These are phyloP conservation scores for Psittacara wagleri DNA, from an alignment of 2,113 vertebrate species.

Conservation along the genomic window DNA sequence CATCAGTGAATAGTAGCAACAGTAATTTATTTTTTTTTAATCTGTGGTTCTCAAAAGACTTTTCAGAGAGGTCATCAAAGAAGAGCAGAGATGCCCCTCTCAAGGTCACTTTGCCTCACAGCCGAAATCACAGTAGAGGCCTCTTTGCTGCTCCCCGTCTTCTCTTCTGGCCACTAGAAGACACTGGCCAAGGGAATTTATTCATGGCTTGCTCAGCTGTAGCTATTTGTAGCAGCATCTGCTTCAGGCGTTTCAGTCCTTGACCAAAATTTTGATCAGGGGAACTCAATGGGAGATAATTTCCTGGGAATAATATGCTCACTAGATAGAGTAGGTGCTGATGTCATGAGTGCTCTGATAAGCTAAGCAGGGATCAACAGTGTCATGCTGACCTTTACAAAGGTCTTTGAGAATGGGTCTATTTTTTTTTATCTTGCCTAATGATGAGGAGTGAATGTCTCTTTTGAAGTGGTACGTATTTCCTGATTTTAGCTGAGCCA, in stretches of 20 bases:
- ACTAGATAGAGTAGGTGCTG: background rate
- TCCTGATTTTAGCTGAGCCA: background rate
- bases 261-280: accelerated
- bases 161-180: background rate
- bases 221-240: background rate
- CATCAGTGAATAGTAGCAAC: background rate
- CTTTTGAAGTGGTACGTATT: accelerated
- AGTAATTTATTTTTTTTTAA: background rate
- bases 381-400: background rate
- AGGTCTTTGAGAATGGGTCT: background rate
- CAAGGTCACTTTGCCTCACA: accelerated
- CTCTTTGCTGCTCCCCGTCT: accelerated
- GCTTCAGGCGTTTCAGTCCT: background rate
- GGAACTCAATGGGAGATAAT: background rate
- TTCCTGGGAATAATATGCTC: background rate
- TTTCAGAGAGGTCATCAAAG: background rate
- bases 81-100: background rate
- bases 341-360: background rate
- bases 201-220: background rate
- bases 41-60: background rate
- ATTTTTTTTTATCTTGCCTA: background rate
- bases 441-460: background rate
- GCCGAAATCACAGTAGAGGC: background rate
- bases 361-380: background rate
- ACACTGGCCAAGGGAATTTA: background rate